Conservation (phyloP, 2,888 invertebrate species). For the Seira musarum region DNA sequence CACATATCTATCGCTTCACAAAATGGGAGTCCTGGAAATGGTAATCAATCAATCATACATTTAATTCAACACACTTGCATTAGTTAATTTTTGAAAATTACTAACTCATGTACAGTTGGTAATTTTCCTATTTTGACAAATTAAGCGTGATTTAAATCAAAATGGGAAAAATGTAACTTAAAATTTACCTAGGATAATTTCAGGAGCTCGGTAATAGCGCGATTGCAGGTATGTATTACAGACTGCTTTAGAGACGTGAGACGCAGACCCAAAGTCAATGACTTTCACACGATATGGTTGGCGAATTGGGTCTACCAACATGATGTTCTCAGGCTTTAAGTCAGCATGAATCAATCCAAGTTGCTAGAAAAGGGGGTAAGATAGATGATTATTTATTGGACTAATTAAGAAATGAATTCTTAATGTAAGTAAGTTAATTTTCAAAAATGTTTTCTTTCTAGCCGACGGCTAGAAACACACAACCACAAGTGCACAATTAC, state of each 20-base stretch:
- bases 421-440: slow-evolving; percentile 37
- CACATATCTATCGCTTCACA: slow-evolving; percentile 99
- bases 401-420: slow-evolving; percentile 35
- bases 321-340: slow-evolving; percentile 99
- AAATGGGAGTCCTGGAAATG: slow-evolving; percentile 85
- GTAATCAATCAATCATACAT: background rate
- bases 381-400: too few relatives aligned
- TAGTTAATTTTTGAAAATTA: too few relatives aligned
- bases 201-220: slow-evolving; percentile 97
- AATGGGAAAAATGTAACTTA: too few relatives aligned
- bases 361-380: too few relatives aligned
- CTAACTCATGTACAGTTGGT: too few relatives aligned
- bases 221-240: slow-evolving; percentile 99
- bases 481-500: too few relatives aligned
- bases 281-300: slow-evolving; percentile 99
- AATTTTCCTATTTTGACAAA: too few relatives aligned
- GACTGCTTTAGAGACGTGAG: slow-evolving; percentile 99
- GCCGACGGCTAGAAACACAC: too few relatives aligned
- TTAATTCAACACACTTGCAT: too few relatives aligned
- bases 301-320: slow-evolving; percentile 98
- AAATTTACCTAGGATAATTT: slow-evolving; percentile 87
- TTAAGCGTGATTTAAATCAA: too few relatives aligned
- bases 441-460: too few relatives aligned
- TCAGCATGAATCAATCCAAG: slow-evolving; percentile 99
- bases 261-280: slow-evolving; percentile 99